Base-by-base conservation (phyloP, 2,888 invertebrate genomes). In the Creontiades dilutus region DNA sequence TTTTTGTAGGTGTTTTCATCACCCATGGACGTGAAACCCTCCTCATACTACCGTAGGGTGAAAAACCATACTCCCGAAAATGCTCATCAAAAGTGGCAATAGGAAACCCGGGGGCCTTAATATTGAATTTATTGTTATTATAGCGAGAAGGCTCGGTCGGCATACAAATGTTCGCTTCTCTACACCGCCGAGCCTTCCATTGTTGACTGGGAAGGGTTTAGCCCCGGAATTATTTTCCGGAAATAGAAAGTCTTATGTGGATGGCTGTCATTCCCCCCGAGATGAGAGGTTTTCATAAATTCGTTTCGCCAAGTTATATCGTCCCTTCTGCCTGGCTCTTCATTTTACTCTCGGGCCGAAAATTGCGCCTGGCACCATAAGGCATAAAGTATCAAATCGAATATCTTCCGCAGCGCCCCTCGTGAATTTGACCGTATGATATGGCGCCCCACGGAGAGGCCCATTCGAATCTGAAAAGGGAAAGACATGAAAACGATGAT, bases 161-260 rank as follows among this genome's bases (percentile, higher is more conserved):
- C 78, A 78, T 78, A 78, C 78, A 78, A 78, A 78, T 78, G 78
- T 78, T 78, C 46, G 78, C 46, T 78, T 47, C 47, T 68, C 23
- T 23, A 16, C n/a, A 7, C n/a, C n/a, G 57, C n/a, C n/a, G 16
- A n/a, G 68, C 78, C 19, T 78, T 37, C 78, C 78, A 46, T 47
- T 47, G 78, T 78, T 78, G 78, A 47, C 46, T 47, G 46, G 78
- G 78, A 78, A 78, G 78, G 68, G 68, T 23, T 68, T 12, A 68
- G 46, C n/a, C 46, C 47, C 46, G 78, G 46, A 78, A 78, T 78
- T 78, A 78, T 78, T 78, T 78, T 78, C 78, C 11, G 78, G 37
- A 78, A 78, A 78, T 78, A 78, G 37, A 78, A 78, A 46, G 78
- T 19, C 78, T 78, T 78, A 78, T 78, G 78, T 78, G 78, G 78